Conservation (phyloP, 2,113 vertebrate genomes). For the Cricetomys ansorgei region DNA sequence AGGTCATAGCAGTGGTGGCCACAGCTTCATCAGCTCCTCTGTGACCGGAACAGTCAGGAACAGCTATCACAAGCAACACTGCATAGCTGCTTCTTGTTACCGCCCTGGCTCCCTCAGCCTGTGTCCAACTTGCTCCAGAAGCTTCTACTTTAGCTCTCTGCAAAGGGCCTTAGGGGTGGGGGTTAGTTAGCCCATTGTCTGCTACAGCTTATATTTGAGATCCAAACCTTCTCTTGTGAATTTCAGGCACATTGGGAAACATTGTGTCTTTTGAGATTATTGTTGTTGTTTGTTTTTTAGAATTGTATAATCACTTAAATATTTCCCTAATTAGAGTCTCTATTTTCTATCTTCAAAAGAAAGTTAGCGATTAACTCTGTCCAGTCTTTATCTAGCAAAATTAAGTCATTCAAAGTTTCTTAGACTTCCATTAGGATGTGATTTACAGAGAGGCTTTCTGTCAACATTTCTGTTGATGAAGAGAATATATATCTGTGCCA, state of each 20-base stretch:
- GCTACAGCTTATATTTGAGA: neutral
- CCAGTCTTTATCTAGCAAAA: neutral
- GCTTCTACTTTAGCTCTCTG: neutral
- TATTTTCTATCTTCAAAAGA: neutral
- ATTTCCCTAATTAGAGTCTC: neutral
- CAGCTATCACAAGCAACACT: neutral
- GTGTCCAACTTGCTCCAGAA: neutral
- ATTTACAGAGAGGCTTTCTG: neutral
- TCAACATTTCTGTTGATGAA: neutral
- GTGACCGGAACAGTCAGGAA: neutral
- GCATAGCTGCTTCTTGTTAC: neutral
- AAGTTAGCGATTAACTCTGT: neutral
- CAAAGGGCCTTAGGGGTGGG: neutral
- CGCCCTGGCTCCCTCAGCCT: neutral
- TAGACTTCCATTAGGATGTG: neutral
- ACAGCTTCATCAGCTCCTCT: too few relatives aligned
- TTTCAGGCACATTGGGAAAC: too few relatives aligned
- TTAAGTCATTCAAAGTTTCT: neutral
- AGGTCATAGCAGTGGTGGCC: neutral
- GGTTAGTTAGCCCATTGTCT: neutral
- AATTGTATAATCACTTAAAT: neutral
- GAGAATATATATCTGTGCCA: accelerated
- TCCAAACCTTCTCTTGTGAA: neutral
- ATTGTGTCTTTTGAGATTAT: too few relatives aligned
- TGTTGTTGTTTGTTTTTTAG: too few relatives aligned